A percentile compares a stretch with the other conserved stretches of the same genome.
phyloP scores from a whole-genome alignment of 2,888 invertebrate species.

The Hemaris fuciformis region DNA sequence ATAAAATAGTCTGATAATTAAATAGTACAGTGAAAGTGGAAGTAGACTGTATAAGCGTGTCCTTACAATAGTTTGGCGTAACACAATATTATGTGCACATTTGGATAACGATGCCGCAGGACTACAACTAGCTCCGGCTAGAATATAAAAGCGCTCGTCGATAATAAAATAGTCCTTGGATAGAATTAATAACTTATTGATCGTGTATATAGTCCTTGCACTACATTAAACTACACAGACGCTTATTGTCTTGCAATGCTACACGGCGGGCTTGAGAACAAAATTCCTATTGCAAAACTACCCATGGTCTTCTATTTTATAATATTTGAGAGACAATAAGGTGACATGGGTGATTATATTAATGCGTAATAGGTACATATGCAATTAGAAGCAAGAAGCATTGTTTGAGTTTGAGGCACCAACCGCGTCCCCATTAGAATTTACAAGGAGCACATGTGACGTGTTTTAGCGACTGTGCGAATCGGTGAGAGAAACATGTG shows the following conservation, averaged over 20 bases:
- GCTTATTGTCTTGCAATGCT: not conserved
- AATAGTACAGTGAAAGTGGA: not conserved
- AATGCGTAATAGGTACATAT: not conserved
- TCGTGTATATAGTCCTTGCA: not conserved
- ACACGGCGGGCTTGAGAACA: not conserved
- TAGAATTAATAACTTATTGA: not conserved
- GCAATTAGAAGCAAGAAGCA: not conserved
- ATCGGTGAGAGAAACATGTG: constrained; percentile 10
- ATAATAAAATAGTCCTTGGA: not conserved
- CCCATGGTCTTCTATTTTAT: too few relatives aligned
- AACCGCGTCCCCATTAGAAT: not conserved
- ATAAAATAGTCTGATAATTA: not conserved
- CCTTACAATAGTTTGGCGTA: not conserved
- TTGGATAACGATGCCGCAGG: not conserved
- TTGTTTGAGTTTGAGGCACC: not conserved
- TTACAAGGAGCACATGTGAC: constrained; percentile 6
- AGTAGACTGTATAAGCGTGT: not conserved
- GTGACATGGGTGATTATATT: not conserved
- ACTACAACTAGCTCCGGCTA: not conserved
- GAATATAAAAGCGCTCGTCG: not conserved
- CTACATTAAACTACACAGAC: not conserved
- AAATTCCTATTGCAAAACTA: too few relatives aligned
- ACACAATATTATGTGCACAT: not conserved
- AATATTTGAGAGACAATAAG: not conserved
- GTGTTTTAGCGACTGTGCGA: constrained; percentile 1